These are phyloP conservation scores for Otolemur crassicaudatus DNA, from an alignment of 2,797 vertebrate genomes.

Conservation along the genomic window DNA sequence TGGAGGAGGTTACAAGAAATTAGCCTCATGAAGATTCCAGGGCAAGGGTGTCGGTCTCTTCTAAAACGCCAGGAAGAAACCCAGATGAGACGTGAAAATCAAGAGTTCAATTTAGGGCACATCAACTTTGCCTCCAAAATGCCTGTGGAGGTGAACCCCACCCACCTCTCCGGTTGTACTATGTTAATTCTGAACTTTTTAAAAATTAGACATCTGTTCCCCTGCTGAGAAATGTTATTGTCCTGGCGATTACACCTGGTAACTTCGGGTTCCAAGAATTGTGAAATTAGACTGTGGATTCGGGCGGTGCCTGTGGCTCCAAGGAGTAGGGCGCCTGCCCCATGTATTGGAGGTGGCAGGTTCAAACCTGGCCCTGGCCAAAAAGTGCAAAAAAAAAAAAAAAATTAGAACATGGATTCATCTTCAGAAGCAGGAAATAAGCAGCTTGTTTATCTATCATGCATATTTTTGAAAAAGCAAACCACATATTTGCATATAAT, in stretches of 20 bases:
- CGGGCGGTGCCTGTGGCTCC: too few relatives aligned
- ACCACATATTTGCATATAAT: neutral
- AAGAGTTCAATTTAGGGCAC: rapidly evolving
- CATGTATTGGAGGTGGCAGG: too few relatives aligned
- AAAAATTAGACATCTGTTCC: rapidly evolving
- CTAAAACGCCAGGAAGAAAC: rapidly evolving
- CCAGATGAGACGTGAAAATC: neutral
- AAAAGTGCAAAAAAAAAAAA: too few relatives aligned
- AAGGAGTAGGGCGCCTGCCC: too few relatives aligned
- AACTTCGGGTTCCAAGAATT: neutral
- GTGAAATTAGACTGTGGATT: neutral
- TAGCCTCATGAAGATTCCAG: too few relatives aligned
- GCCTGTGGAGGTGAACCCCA: neutral
- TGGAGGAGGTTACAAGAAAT: too few relatives aligned
- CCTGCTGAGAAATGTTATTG: neutral
- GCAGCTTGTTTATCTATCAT: rapidly evolving
- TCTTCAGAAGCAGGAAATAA: neutral
- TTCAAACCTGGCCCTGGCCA: too few relatives aligned
- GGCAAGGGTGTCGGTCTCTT: rapidly evolving
- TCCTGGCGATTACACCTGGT: rapidly evolving
- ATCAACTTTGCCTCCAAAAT: too few relatives aligned
- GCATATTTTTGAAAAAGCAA: neutral
- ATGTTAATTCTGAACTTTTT: rapidly evolving
- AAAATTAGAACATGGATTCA: neutral
- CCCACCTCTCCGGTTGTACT: rapidly evolving